These are phyloP conservation scores for Erynnis tages DNA, from an alignment of 2,888 invertebrate species.

Conservation along the genomic window DNA sequence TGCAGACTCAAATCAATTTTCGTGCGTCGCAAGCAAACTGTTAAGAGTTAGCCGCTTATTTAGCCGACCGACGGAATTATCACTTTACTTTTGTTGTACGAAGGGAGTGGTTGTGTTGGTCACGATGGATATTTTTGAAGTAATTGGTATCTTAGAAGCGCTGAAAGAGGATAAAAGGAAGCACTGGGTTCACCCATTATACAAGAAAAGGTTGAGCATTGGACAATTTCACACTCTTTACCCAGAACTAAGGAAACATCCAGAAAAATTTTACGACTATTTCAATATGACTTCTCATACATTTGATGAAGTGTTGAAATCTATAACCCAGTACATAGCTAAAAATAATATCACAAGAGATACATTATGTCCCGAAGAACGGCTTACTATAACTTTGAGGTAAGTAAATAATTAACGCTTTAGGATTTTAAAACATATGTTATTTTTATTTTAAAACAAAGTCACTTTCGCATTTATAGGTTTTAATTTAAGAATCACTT, in stretches of 20 bases:
- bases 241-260: background rate
- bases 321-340: no score
- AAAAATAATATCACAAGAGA: no score
- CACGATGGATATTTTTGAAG: constrained; percentile 7
- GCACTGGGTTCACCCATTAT: background rate
- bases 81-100: constrained; percentile 32
- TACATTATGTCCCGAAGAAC: no score
- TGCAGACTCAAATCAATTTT: constrained; percentile 8
- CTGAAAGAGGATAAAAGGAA: background rate
- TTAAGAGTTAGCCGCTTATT: constrained; percentile 30
- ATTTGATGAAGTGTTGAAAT: background rate
- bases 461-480: no score
- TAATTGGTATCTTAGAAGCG: background rate
- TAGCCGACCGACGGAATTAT: constrained; percentile 29
- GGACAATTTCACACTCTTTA: background rate
- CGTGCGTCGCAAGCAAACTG: constrained; percentile 17
- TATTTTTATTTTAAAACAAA: no score
- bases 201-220: constrained; percentile 1
- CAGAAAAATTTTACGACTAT: background rate
- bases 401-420: no score
- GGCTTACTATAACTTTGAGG: no score
- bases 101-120: constrained; percentile 28
- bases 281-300: background rate
- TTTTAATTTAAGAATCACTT: background rate
- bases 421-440: no score